Conservation (phyloP, 2,888 invertebrate genomes). For the Eutolmus rufibarbis region DNA sequence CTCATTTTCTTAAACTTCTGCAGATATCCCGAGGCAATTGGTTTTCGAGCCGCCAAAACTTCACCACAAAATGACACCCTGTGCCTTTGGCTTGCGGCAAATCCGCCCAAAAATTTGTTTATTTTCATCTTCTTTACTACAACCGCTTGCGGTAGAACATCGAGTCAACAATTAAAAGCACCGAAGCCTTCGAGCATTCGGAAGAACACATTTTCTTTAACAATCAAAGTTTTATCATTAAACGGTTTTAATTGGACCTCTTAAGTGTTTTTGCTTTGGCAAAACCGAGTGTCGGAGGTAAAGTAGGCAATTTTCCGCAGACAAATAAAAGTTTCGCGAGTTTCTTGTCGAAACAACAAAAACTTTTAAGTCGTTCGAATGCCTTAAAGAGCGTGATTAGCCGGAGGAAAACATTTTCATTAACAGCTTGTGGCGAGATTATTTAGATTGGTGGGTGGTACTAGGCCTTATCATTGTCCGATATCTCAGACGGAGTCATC, state of each 20-base stretch:
- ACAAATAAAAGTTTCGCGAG: slow-evolving; percentile 17
- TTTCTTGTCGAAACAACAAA: not conserved
- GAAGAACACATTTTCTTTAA: slow-evolving; percentile 37
- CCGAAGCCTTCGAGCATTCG: slow-evolving; percentile 6
- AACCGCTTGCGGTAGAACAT: not conserved
- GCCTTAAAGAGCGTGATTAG: slow-evolving; percentile 11
- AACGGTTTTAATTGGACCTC: slow-evolving; percentile 39
- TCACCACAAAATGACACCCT: not conserved
- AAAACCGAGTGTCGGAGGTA: not conserved
- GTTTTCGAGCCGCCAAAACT: not conserved
- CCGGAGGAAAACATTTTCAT: slow-evolving; percentile 21
- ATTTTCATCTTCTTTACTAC: not conserved
- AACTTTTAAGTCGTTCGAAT: not conserved
- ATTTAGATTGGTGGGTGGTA: slow-evolving; percentile 1
- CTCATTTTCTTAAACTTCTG: slow-evolving; percentile 6
- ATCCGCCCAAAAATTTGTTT: not conserved
- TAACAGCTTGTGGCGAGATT: slow-evolving; percentile 17
- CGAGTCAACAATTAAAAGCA: slow-evolving; percentile 39
- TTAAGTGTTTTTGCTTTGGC: slow-evolving; percentile 17
- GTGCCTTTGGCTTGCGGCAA: not conserved
- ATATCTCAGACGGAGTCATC: not conserved
- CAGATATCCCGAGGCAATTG: slow-evolving; percentile 19
- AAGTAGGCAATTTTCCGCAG: not conserved
- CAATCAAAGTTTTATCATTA: slow-evolving; percentile 40
- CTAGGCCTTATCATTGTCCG: not conserved